Conservation (phyloP, 1,140 invertebrate genomes). For the Papilio xuthus region DNA sequence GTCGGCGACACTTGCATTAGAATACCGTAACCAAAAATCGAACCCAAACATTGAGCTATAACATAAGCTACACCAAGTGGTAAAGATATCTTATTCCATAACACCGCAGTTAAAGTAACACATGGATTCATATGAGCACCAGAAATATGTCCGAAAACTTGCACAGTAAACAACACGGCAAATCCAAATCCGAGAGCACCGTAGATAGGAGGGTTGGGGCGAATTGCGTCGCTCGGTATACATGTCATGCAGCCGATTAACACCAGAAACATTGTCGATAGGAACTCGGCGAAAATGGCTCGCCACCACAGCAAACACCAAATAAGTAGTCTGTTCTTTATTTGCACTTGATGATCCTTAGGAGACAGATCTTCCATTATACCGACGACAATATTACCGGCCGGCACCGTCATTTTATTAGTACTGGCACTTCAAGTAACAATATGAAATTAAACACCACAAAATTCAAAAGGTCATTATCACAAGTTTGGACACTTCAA, state of each 20-base stretch:
- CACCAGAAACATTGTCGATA: slow-evolving; percentile 62
- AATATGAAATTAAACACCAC: slow-evolving; percentile 1
- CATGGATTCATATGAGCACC: slow-evolving; percentile 90
- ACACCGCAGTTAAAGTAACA: slow-evolving; percentile 86
- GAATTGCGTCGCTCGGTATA: slow-evolving; percentile 54
- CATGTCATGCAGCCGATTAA: slow-evolving; percentile 69
- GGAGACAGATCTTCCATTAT: slow-evolving; percentile 29
- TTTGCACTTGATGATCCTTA: slow-evolving; percentile 17
- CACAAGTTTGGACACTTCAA: neutral
- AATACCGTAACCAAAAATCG: slow-evolving; percentile 85
- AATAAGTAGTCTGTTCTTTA: slow-evolving; percentile 30
- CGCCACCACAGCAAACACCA: slow-evolving; percentile 43
- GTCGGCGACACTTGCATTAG: slow-evolving; percentile 83
- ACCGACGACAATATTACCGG: slow-evolving; percentile 27
- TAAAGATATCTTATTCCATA: slow-evolving; percentile 80
- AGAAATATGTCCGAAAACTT: slow-evolving; percentile 87
- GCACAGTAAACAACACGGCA: slow-evolving; percentile 74
- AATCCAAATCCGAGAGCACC: slow-evolving; percentile 63
- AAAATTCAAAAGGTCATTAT: slow-evolving; percentile 23
- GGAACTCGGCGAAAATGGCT: slow-evolving; percentile 59
- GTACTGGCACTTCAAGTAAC: neutral
- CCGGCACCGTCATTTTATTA: slow-evolving; percentile 32
- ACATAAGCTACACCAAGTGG: slow-evolving; percentile 87
- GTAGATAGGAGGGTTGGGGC: slow-evolving; percentile 52
- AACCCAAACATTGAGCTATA: slow-evolving; percentile 87